Evolutionary conservation across 2,888 invertebrate species (phyloP), one percentile per base, ranked within the genome.

Genomic region (Ctenicera cuprea): DNA sequence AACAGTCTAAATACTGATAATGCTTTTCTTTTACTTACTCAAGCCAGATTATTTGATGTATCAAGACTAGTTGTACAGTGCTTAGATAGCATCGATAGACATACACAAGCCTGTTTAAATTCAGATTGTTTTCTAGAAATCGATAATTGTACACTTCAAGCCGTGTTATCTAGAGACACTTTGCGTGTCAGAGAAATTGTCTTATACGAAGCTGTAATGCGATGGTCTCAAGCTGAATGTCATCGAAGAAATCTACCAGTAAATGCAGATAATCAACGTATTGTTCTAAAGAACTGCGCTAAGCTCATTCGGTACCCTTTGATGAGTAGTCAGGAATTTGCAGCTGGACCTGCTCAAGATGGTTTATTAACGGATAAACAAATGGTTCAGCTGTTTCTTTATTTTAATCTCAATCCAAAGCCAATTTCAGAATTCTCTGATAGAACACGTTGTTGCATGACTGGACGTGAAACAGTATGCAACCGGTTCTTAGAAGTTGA

Each of bases 271-370:
- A 93, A 94, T 85, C 93, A 94, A 82, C 87, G 94, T 75, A 86
- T 88, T 72, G 92, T 94, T 0, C 87, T 95, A 0, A 94, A 94
- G 0, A 85, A 90, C 63, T 93, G 94, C 0, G 89, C 95, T 78
- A 90, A 91, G 41, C 89, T 94, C 0, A 92, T 96, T 66, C 88
- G 95, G 26, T 95, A 95, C 84, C 95, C 95, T 0, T 86, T 95
- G 20, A 96, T 96, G 95, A 93, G 93, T 0, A 92, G 94, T 0
- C 95, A 95, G 84, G 95, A 96, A 85, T 96, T 96, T 85, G 95
- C 94, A 0, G 90, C 91, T 85, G 94, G 92, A 0, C 92, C 93
- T 0, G 94, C 94, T 0, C 93, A 94, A 81, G 93, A 93, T 78
- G 93, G 93, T 0, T 88, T 96, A 30, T 87, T 95, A 0, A 92